A percentile compares a stretch with the other conserved stretches of the same genome.
Evolutionary conservation across 2,113 vertebrate genomes (phyloP).

Genomic region (Catharus bicknelli): DNA sequence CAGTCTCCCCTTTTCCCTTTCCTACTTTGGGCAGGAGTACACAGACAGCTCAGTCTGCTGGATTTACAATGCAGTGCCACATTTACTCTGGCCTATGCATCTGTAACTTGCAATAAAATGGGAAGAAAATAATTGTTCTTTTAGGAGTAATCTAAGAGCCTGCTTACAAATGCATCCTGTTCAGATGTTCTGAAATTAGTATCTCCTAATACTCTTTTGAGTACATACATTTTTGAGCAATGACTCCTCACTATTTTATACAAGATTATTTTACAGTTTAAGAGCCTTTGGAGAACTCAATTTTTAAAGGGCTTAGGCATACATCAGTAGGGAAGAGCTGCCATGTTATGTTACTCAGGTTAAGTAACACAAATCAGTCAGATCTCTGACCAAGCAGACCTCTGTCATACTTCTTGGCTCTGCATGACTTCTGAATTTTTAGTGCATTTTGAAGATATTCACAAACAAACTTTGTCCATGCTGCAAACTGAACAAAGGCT

Average conservation of each 20-base stretch:
- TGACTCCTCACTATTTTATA: neutral
- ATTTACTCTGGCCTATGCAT: fast-evolving
- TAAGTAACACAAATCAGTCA: neutral
- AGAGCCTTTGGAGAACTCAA: neutral
- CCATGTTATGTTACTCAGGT: neutral
- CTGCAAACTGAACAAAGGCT: neutral
- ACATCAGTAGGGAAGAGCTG: neutral
- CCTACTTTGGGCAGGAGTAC: neutral
- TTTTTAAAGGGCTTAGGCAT: neutral
- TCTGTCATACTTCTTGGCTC: neutral
- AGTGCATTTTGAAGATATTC: neutral
- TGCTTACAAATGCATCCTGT: neutral
- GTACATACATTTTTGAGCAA: neutral
- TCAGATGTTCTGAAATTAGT: neutral
- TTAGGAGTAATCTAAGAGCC: neutral
- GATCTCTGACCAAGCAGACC: neutral
- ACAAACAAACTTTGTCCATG: neutral
- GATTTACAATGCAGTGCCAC: neutral
- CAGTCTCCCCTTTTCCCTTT: neutral
- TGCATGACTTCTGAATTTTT: neutral
- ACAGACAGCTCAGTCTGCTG: neutral
- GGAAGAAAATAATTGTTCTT: neutral
- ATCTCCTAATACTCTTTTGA: neutral
- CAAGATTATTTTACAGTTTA: neutral
- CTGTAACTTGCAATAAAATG: neutral